These are phyloP conservation scores for Illadopsis cleaveri DNA, from an alignment of 2,113 vertebrate species.

Conservation along the genomic window DNA sequence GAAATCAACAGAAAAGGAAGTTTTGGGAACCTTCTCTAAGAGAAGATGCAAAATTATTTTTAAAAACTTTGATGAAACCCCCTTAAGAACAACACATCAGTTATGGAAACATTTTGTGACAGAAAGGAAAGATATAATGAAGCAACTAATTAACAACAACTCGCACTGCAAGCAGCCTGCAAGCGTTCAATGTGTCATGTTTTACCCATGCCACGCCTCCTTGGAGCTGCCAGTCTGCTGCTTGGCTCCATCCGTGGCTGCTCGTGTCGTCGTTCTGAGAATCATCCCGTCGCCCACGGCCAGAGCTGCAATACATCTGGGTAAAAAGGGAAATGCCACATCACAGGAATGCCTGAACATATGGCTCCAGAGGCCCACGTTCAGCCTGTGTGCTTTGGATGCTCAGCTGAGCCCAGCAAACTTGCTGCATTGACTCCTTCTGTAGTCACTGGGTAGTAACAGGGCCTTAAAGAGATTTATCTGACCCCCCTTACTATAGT, in stretches of 20 bases:
- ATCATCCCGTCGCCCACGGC: slow-evolving; percentile 74
- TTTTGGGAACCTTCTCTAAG: not conserved
- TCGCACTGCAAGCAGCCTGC: not conserved
- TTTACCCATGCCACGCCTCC: slow-evolving; percentile 93
- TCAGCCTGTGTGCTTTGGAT: not conserved
- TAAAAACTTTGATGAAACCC: not conserved
- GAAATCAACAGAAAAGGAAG: not conserved
- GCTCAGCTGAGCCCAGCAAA: not conserved
- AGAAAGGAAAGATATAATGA: not conserved
- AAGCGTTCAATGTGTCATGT: not conserved
- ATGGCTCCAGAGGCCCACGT: not conserved
- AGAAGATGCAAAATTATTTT: not conserved
- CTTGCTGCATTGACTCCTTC: not conserved
- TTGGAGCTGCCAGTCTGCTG: slow-evolving; percentile 81
- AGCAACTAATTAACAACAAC: not conserved
- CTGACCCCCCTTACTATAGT: not conserved
- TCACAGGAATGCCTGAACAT: not conserved
- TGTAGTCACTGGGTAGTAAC: not conserved
- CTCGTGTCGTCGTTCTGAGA: slow-evolving; percentile 70
- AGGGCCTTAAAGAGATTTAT: not conserved
- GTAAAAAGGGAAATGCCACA: not conserved
- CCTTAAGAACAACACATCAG: not conserved
- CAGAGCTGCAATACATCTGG: slow-evolving; percentile 75
- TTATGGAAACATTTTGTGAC: not conserved
- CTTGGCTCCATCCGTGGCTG: slow-evolving; percentile 81